Percentiles rank a stretch among this genome's conserved stretches.
Conservation (phyloP, 2,113 vertebrate species). For the Chitala chitala region DNA sequence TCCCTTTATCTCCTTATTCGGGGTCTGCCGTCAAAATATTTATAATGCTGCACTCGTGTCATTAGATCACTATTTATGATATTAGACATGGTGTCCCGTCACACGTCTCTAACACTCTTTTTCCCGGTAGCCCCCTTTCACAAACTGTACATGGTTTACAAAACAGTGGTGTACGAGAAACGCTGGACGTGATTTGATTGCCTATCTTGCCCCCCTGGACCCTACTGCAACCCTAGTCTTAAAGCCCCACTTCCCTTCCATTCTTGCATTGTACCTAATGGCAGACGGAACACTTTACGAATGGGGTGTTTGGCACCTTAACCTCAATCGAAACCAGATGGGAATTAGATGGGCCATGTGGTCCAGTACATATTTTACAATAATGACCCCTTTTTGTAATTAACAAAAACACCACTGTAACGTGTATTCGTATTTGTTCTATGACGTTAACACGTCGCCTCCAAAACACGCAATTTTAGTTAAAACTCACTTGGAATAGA, state of each 20-base stretch:
- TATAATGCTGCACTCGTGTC: not conserved
- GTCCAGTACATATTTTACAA: slow-evolving; percentile 43
- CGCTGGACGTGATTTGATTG: slow-evolving; percentile 15
- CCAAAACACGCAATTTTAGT: no score
- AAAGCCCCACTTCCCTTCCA: not conserved
- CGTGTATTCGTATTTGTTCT: not conserved
- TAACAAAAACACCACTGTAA: slow-evolving; percentile 24
- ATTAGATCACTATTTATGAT: not conserved
- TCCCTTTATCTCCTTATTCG: no score
- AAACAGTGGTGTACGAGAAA: slow-evolving; percentile 1
- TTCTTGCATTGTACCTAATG: slow-evolving; percentile 25
- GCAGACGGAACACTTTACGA: slow-evolving; percentile 34
- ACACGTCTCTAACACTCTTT: not conserved
- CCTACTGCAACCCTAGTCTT: not conserved
- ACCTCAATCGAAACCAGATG: slow-evolving; percentile 66
- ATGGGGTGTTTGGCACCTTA: slow-evolving; percentile 55
- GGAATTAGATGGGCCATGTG: slow-evolving; percentile 64
- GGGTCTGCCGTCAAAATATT: no score
- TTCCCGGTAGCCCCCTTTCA: not conserved
- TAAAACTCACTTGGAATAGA: no score
- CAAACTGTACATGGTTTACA: not conserved
- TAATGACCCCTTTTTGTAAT: slow-evolving; percentile 41
- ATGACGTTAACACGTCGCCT: no score
- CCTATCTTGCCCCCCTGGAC: not conserved
- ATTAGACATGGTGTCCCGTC: not conserved